A percentile compares a stretch with the other conserved stretches of the same genome.
These are phyloP conservation scores for Muscicapa striata DNA, from an alignment of 2,797 vertebrate genomes.

Conservation along the genomic window DNA sequence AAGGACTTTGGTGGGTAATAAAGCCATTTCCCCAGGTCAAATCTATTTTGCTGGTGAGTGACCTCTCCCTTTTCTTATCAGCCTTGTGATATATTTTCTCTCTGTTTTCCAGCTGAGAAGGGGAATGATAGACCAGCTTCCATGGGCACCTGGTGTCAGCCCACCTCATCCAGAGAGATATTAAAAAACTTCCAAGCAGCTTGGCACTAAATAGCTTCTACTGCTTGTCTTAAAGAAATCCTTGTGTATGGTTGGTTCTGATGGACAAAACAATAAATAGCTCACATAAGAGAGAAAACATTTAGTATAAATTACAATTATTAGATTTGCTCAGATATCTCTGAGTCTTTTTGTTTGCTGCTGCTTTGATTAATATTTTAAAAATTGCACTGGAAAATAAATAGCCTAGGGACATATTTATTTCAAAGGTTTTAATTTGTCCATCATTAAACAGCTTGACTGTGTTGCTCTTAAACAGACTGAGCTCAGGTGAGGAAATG, in stretches of 20 bases:
- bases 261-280: background rate
- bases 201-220: background rate
- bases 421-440: background rate
- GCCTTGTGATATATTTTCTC: background rate
- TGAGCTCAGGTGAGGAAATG: slow-evolving; percentile 17
- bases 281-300: background rate
- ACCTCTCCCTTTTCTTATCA: background rate
- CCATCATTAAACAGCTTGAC: slow-evolving; percentile 14
- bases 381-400: background rate
- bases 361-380: slow-evolving; percentile 19
- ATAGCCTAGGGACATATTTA: background rate
- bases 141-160: background rate
- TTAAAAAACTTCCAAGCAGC: background rate
- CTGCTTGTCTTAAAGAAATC: background rate
- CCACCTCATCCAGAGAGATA: background rate
- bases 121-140: background rate
- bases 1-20: background rate
- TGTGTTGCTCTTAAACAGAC: background rate
- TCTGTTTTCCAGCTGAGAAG: background rate
- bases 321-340: background rate
- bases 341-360: background rate
- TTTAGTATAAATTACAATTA: background rate
- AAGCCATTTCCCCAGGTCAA: background rate
- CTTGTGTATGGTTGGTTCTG: background rate
- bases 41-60: background rate